Evolutionary conservation across 2,113 vertebrate genomes (phyloP), one percentile per base, ranked within the genome.

Genomic region (Serranochromis macrocephalus): DNA sequence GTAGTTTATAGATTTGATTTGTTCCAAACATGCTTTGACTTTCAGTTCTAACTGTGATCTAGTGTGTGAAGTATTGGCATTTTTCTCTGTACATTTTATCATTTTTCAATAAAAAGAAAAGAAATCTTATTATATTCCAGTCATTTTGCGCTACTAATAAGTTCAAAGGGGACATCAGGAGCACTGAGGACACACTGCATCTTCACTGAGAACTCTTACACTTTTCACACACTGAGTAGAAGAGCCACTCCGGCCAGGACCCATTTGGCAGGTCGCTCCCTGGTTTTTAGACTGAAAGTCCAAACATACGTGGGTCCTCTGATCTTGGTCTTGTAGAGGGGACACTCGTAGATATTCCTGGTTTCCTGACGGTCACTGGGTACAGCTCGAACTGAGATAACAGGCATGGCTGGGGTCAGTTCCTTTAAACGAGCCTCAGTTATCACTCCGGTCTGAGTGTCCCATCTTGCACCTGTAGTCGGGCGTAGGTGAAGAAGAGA

Each of bases 301-400:
- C 91, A 87, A 8, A 94, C 94, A 26, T 95, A 97, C n/a, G 94
- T 96, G 80, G 83, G 92, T 2, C 94, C 93, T 91, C 96, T 94
- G 78, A 96, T 91, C 94, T 96, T 96, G 91, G 96, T 96, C 93
- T 95, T 96, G 82, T 96, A 97, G 80, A 96, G 94, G 1, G 96
- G 96, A 82, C 96, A 97, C 87, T 96, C 95, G 6, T 97, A 97
- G 86, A 96, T 97, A 80, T 97, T 97, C 82, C 96, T 95, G 29
- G 93, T 96, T 89, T 97, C 95, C 88, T 96, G 95, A 5, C 94
- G 96, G 88, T 95, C 95, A n/a, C 93, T 95, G 29, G 95, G 93
- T 24, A 96, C 95, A 9, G 95, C 94, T 90, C 96, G 94, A 38
- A 95, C 93, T 49, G 96, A 96, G 83, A 97, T 87, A 53, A 97